Conservation (phyloP, 2,888 invertebrate species). For the Troides oblongomaculatus region DNA sequence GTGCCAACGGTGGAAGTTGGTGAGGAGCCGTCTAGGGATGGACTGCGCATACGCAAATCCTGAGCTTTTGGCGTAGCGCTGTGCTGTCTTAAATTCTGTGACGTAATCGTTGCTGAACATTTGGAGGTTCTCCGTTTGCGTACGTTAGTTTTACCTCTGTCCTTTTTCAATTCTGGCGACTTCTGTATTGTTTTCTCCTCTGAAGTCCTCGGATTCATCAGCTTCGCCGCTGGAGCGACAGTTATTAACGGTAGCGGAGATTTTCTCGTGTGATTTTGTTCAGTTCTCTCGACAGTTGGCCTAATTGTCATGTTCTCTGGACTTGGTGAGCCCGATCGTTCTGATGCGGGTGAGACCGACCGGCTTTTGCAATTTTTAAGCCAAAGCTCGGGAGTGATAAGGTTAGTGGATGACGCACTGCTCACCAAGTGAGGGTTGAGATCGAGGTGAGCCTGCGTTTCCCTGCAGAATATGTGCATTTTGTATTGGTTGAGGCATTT, state of each 20-base stretch:
- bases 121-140: conserved; percentile 70
- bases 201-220: conserved; percentile 74
- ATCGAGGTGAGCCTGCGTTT: conserved; percentile 94
- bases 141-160: conserved; percentile 68
- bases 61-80: conserved; percentile 70
- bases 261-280: conserved; percentile 55
- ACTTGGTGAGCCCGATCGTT: conserved; percentile 78
- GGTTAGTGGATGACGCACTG: conserved; percentile 70
- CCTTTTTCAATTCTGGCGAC: conserved; percentile 69
- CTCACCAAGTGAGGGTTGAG: conserved; percentile 87
- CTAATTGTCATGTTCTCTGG: conserved; percentile 54
- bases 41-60: conserved; percentile 69
- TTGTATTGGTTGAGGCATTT: conserved; percentile 97
- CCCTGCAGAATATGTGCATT: conserved; percentile 97
- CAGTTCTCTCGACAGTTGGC: conserved; percentile 49
- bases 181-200: conserved; percentile 63
- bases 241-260: conserved; percentile 83
- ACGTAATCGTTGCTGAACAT: conserved; percentile 69
- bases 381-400: conserved; percentile 96
- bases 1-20: conserved; percentile 57
- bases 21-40: conserved; percentile 63
- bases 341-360: conserved; percentile 81
- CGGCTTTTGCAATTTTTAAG: conserved; percentile 87
- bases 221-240: conserved; percentile 83
- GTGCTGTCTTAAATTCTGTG: conserved; percentile 61